phyloP scores from a whole-genome alignment of 23 tunicate species.

The Ciona savignyi region DNA sequence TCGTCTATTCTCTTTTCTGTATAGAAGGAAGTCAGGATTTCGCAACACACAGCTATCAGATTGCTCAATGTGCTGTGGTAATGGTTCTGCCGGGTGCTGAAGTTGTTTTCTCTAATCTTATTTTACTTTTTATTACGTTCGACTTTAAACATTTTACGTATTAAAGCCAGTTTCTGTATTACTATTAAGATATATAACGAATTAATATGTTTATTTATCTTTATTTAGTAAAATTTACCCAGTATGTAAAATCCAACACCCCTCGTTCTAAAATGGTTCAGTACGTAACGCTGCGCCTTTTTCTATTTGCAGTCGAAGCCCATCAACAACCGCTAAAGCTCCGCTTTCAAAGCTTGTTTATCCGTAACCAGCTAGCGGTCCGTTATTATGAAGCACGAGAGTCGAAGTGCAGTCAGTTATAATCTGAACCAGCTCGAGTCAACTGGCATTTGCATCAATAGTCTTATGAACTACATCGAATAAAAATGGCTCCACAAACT shows the following conservation, averaged over 20 bases:
- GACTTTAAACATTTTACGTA: background rate
- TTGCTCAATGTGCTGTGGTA: conserved; percentile 4
- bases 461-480: background rate
- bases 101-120: background rate
- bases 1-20: background rate
- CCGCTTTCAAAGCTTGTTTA: background rate
- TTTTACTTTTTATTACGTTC: background rate
- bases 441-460: background rate
- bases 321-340: background rate
- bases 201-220: too few relatives aligned
- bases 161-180: background rate
- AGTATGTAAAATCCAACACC: background rate
- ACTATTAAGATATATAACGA: background rate
- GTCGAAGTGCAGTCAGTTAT: background rate
- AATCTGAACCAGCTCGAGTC: background rate
- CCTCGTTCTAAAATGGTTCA: background rate
- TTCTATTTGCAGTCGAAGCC: background rate
- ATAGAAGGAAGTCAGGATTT: conserved; percentile 8
- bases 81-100: background rate
- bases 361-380: background rate
- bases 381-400: background rate
- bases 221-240: background rate
- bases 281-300: background rate
- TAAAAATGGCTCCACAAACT: conserved; percentile 20
- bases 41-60: conserved; percentile 1